Percentiles rank a stretch among this genome's conserved stretches.
Evolutionary conservation across 2,888 invertebrate genomes (phyloP).

Genomic region (Apotomis capreana): DNA sequence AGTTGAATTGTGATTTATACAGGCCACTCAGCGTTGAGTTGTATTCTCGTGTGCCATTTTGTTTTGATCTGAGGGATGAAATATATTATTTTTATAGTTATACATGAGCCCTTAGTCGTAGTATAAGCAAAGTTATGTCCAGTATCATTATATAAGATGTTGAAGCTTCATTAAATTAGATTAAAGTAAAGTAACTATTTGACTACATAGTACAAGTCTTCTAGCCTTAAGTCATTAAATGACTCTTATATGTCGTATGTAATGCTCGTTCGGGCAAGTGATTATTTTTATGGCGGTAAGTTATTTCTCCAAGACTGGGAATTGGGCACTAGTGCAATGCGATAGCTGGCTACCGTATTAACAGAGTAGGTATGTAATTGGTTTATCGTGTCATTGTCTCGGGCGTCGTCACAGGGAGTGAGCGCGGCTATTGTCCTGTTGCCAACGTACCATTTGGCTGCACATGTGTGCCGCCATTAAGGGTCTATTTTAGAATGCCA

Average conservation of each 20-base stretch:
- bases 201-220: conserved; percentile 74
- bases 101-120: conserved; percentile 49
- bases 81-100: conserved; percentile 54
- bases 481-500: conserved; percentile 48
- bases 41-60: conserved; percentile 70
- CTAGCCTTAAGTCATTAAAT: conserved; percentile 73
- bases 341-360: conserved; percentile 48
- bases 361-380: conserved; percentile 52
- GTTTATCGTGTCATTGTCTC: conserved; percentile 64
- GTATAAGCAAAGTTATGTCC: conserved; percentile 55
- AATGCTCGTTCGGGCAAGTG: conserved; percentile 36
- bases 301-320: conserved; percentile 64
- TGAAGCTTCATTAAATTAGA: conserved; percentile 52
- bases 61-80: conserved; percentile 51
- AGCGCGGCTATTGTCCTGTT: conserved; percentile 63
- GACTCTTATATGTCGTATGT: conserved; percentile 48
- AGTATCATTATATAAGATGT: conserved; percentile 54
- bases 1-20: conserved; percentile 45
- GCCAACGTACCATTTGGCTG: conserved; percentile 72
- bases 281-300: conserved; percentile 52
- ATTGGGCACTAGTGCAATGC: conserved; percentile 53
- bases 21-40: conserved; percentile 24
- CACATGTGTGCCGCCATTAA: conserved; percentile 66
- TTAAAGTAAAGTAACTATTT: conserved; percentile 46
- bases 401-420: conserved; percentile 60